A percentile compares a stretch with the other conserved stretches of the same genome.
Conservation (phyloP, 2,113 vertebrate species). For the Albula goreensis region DNA sequence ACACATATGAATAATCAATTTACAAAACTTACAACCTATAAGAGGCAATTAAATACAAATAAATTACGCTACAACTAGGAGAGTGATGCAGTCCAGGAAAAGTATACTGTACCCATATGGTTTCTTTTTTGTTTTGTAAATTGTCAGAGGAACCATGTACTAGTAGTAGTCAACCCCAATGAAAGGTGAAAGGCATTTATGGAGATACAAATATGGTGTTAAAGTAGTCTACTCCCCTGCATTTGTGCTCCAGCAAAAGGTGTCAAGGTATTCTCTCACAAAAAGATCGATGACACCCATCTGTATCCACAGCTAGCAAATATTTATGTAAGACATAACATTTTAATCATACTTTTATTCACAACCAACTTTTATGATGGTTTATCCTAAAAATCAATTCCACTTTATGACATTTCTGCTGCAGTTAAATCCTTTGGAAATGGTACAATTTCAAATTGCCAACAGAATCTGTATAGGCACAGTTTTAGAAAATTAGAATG, state of each 20-base stretch:
- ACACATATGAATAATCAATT: neutral
- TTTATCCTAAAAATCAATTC: neutral
- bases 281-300: neutral
- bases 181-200: neutral
- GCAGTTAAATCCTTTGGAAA: neutral
- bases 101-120: neutral
- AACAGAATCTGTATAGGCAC: neutral
- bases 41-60: conserved; percentile 3
- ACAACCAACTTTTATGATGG: neutral
- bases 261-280: neutral
- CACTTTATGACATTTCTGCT: neutral
- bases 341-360: neutral
- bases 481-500: neutral
- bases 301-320: neutral
- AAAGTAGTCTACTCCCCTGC: neutral
- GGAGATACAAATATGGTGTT: neutral
- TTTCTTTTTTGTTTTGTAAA: neutral
- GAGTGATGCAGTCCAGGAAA: neutral
- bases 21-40: conserved; percentile 4
- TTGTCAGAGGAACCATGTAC: neutral
- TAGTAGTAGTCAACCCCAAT: neutral
- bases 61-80: neutral
- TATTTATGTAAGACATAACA: neutral
- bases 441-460: neutral
- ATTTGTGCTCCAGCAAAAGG: neutral